Evolutionary conservation across 1,140 invertebrate species (phyloP), one percentile per base, ranked within the genome.

Genomic region (Pentalonia nigronervosa): DNA sequence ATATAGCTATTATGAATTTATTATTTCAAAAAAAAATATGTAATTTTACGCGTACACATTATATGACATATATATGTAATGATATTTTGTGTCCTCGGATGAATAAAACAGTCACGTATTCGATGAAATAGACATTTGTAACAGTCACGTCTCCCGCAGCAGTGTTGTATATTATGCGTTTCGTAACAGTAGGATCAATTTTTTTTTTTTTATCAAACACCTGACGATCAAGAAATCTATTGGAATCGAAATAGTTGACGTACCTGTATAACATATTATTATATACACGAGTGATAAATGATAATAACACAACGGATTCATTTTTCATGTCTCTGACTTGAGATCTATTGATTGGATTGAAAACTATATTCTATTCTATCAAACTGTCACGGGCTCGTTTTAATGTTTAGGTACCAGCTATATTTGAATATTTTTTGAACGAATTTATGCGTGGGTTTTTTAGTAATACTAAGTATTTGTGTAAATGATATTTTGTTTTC

Each of bases 41-140:
- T 89, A 48, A 4, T 30, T 48, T 34, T 36, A 34, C 21, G 17
- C 56, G 36, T 90, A 67, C n/a, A 48, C 14, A 48, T 60, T 83
- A 23, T 90, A 90, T 53, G 14, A 90, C 23, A 41, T 11, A 87
- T 21, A 21, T 25, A 41, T 47, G 4, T 34, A 34, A 50, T 88
- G 60, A 30, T 45, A 30, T 45, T 90, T 41, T 91, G n/a, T 45
- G 90, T 92, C 91, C 47, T 50, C 60, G 30, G 6, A 56, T 23
- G 7, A 48, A 84, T 48, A 50, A 84, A 92, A 92, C 50, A 84
- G 91, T 92, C 91, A 92, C 91, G 91, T 92, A 92, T 92, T n/a
- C 76, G 60, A 92, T 34, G 47, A 53, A 83, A 92, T 84, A 53
- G 91, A 53, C 91, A 92, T 92, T 92, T 92, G 76, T 92, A 92